phyloP scores from a whole-genome alignment of 2,113 vertebrate genomes.

The Sinocyclocheilus grahami region DNA sequence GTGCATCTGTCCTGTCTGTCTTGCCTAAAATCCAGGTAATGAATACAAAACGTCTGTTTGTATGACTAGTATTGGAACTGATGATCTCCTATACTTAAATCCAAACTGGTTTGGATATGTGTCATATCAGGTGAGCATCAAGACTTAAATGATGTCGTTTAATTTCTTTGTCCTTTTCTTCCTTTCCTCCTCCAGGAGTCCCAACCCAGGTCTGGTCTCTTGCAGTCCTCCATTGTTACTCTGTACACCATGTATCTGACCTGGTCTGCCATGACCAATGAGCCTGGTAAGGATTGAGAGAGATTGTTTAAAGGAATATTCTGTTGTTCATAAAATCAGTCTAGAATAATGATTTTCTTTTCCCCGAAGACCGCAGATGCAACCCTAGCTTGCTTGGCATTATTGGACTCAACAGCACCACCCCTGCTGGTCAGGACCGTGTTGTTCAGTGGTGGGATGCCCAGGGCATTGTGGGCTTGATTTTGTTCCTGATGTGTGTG shows the following conservation, averaged over 20 bases:
- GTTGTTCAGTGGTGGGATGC: constrained; percentile 98
- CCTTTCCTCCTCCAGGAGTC: constrained; percentile 80
- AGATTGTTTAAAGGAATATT: not conserved
- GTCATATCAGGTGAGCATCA: not conserved
- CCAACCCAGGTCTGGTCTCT: constrained; percentile 93
- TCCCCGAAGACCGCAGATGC: constrained; percentile 85
- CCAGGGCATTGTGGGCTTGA: constrained; percentile 93
- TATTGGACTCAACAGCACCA: constrained; percentile 91
- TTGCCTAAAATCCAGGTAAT: constrained; percentile 93
- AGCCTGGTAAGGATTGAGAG: constrained; percentile 81
- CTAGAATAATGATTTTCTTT: constrained; percentile 5
- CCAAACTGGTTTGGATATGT: too few relatives aligned
- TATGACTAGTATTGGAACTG: not conserved
- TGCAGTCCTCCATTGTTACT: constrained; percentile 96
- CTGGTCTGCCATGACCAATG: constrained; percentile 99
- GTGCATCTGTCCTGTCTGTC: constrained; percentile 89
- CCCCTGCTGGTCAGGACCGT: constrained; percentile 76
- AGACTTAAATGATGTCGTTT: not conserved
- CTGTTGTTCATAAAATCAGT: not conserved
- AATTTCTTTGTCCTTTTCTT: not conserved
- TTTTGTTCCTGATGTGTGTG: constrained; percentile 94
- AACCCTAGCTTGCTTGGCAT: constrained; percentile 95
- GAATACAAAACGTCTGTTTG: not conserved
- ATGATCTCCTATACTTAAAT: not conserved
- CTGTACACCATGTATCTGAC: constrained; percentile 98